phyloP scores from a whole-genome alignment of 2,113 vertebrate genomes.

The Dromas ardeola region DNA sequence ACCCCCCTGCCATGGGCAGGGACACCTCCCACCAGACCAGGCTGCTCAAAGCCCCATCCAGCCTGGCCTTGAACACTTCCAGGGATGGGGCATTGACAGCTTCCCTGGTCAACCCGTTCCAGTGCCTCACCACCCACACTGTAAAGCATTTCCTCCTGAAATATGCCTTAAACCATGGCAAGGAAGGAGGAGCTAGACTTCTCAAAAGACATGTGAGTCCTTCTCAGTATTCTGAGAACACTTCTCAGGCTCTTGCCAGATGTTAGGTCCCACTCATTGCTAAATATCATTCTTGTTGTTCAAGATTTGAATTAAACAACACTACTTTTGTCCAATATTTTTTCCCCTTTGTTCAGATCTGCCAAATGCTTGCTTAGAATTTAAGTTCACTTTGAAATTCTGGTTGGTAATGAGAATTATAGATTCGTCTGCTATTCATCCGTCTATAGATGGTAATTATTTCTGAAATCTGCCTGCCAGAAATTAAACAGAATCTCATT shows the following conservation, averaged over 20 bases:
- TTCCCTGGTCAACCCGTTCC: too few species aligned
- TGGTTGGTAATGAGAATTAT: background rate
- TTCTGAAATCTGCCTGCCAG: slow-evolving; percentile 36
- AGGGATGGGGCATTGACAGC: too few species aligned
- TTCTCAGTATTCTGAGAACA: background rate
- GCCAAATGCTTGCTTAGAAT: background rate
- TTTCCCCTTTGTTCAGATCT: background rate
- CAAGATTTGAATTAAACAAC: background rate
- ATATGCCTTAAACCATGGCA: background rate
- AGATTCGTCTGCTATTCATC: background rate
- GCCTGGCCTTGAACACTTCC: too few species aligned
- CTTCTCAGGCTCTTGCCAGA: background rate
- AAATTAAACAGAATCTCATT: slow-evolving; percentile 29
- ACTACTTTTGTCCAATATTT: background rate
- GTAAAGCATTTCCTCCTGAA: too few species aligned
- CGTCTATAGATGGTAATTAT: background rate
- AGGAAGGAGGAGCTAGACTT: background rate
- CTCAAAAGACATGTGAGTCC: background rate
- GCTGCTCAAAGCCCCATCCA: too few species aligned
- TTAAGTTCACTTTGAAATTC: slow-evolving; percentile 2
- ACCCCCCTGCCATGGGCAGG: too few species aligned
- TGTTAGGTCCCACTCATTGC: background rate
- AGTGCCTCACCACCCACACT: too few species aligned
- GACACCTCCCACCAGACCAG: too few species aligned
- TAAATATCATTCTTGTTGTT: background rate